Evolutionary conservation across 2,797 vertebrate species (phyloP), one percentile per base, ranked within the genome.

Genomic region (Cichlasoma orientale): DNA sequence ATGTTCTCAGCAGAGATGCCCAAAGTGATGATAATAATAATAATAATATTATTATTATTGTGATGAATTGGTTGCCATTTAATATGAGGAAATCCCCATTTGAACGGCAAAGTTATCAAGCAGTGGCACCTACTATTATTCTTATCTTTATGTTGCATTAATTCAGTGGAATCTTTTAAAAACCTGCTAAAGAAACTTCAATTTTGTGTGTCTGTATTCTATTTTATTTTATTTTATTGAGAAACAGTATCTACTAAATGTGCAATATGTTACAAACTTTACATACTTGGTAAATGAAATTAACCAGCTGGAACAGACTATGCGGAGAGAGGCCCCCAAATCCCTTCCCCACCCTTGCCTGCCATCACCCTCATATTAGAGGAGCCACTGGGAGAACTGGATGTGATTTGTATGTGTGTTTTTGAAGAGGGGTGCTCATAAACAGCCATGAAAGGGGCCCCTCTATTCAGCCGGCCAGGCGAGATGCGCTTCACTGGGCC

Each of bases 391-490:
- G 87, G 87, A 92, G 89, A 92, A 94, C 87, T 92, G 90, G 91
- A 93, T 94, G 93, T 93, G 93, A 95, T 95, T 93, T 94, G 94
- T 94, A 94, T 91, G 90, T 95, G 92, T 93, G 93, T 94, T 94
- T 95, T 94, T 94, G 91, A 94, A 95, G 93, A 93, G 89, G 88
- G 88, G 90, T 93, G 90, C 92, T 93, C 90, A 94, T 94, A 95
- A 95, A 94, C 92, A 95, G 89, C 86, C 93, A 92, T 94, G 92
- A 94, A 95, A 94, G 91, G 90, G 93, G 93, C 92, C 94, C 92
- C 91, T 93, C 93, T 91, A 92, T 94, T 95, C 92, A 94, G 76
- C 86, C 79, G 52, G 74, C 88, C 80, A 83, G 90, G 91, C 83
- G 82, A 94, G 93, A 92, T 94, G 94, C 90, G 92, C 93, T 92